Percentiles rank a stretch among this genome's conserved stretches.
phyloP scores from a whole-genome alignment of 2,113 vertebrate species.

The Catharus fuscescens region DNA sequence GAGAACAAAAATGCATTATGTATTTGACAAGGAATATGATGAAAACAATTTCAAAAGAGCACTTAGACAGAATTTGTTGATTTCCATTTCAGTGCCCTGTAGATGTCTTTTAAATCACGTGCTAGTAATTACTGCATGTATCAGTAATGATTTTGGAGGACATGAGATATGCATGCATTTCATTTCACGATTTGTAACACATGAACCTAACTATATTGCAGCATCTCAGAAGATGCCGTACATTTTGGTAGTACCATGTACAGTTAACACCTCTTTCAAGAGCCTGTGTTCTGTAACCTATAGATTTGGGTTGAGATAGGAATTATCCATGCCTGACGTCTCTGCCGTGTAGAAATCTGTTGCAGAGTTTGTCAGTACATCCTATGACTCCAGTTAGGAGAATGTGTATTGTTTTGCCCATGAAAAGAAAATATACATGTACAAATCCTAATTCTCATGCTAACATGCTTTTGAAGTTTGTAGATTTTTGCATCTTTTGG shows the following conservation, averaged over 20 bases:
- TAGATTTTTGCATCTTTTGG: neutral
- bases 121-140: constrained; percentile 40
- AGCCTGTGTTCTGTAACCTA: neutral
- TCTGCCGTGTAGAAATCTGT: neutral
- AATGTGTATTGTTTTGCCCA: neutral
- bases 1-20: constrained; percentile 70
- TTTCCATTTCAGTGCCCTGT: constrained; percentile 58
- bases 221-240: neutral
- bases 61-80: constrained; percentile 44
- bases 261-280: neutral
- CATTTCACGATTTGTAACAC: constrained; percentile 46
- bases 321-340: neutral
- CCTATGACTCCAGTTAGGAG: neutral
- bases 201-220: constrained; percentile 41
- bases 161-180: constrained; percentile 25
- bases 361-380: neutral
- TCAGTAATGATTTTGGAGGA: constrained; percentile 68
- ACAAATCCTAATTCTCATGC: neutral
- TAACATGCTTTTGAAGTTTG: neutral
- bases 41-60: constrained; percentile 65
- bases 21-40: constrained; percentile 69
- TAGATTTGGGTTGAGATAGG: neutral
- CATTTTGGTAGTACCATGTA: constrained; percentile 3
- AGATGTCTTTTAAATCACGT: constrained; percentile 65
- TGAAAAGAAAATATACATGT: neutral